Evolutionary conservation across 2,113 vertebrate genomes (phyloP).

Genomic region (Alosa alosa): DNA sequence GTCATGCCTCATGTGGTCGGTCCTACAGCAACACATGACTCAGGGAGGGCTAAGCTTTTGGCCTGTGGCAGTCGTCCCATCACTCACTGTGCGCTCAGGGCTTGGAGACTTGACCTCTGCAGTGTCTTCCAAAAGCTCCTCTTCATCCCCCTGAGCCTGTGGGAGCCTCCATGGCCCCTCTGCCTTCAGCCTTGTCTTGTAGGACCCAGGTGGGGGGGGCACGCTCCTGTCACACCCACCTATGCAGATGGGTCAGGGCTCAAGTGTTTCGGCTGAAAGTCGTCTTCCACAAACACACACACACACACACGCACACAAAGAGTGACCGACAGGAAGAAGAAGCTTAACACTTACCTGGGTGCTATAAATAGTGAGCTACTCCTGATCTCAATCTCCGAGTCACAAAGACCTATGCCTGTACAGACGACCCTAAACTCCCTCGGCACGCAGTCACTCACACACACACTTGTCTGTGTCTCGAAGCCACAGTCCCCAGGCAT

Average conservation of each 20-base stretch:
- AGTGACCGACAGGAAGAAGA: background rate
- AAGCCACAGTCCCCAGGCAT: background rate
- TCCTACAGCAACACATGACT: background rate
- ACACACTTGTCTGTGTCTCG: background rate
- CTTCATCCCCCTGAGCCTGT: constrained; percentile 6
- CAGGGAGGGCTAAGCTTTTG: background rate
- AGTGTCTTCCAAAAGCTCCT: constrained; percentile 3
- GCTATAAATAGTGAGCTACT: constrained; percentile 3
- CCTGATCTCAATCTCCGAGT: background rate
- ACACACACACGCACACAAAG: background rate
- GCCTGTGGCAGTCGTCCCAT: background rate
- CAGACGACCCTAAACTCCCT: background rate
- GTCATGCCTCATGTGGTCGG: background rate
- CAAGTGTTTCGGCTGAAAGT: background rate
- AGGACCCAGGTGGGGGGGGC: background rate
- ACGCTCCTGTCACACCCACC: background rate
- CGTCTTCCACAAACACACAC: background rate
- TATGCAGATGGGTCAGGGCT: background rate
- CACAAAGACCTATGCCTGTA: background rate
- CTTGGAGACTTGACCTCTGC: background rate
- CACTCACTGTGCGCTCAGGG: background rate
- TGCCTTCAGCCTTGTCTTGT: background rate
- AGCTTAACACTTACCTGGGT: background rate
- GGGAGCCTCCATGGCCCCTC: background rate
- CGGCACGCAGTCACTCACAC: background rate